These are phyloP conservation scores for Zophobas atratus DNA, from an alignment of 1,140 invertebrate genomes.

Conservation along the genomic window DNA sequence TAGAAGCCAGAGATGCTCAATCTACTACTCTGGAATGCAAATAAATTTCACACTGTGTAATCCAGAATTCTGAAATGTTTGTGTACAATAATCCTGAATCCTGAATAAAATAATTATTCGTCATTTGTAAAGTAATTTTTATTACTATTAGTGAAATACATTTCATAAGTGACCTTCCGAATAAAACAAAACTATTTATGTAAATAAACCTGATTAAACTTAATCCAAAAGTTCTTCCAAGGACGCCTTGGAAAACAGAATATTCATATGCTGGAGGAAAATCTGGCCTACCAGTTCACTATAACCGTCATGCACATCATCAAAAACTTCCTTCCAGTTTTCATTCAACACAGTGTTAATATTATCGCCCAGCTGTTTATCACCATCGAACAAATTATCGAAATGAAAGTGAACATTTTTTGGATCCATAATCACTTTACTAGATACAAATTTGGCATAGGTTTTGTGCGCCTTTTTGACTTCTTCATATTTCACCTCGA, in stretches of 20 bases:
- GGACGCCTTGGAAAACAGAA: neutral
- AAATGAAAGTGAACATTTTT: neutral
- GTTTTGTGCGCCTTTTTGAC: neutral
- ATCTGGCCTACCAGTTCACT: neutral
- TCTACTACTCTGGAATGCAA: no score
- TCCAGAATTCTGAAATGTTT: no score
- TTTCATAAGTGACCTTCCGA: no score
- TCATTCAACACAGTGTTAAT: conserved; percentile 43
- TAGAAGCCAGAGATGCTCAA: no score
- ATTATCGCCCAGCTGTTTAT: conserved; percentile 17
- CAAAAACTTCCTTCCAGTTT: conserved; percentile 46
- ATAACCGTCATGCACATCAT: conserved; percentile 39
- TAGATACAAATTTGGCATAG: conserved; percentile 26
- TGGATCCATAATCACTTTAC: neutral
- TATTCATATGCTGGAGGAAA: neutral
- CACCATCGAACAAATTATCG: neutral
- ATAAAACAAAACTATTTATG: no score
- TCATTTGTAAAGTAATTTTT: no score
- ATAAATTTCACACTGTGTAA: no score
- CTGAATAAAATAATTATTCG: no score
- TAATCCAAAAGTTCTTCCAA: neutral
- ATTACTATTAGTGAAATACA: no score
- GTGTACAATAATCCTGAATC: no score
- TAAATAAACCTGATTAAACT: no score
- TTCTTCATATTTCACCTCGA: neutral